Conservation (phyloP, 1,140 invertebrate genomes). For the Drosophila sturtevanti region DNA sequence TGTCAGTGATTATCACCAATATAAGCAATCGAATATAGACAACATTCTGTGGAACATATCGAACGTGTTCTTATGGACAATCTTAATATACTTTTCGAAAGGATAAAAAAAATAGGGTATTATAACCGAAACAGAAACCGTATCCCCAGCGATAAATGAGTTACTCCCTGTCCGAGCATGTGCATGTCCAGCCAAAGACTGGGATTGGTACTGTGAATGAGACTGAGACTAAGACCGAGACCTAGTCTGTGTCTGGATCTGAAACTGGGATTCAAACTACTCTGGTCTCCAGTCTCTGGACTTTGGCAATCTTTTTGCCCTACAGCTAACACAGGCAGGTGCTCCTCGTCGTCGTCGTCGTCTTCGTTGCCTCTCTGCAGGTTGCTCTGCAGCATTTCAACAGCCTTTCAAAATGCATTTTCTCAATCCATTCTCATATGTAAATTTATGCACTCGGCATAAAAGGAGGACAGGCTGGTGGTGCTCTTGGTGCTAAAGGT, state of each 20-base stretch:
- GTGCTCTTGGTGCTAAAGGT: constrained; percentile 12
- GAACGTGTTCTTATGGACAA: too few relatives aligned
- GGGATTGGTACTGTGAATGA: constrained; percentile 20
- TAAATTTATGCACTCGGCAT: constrained; percentile 70
- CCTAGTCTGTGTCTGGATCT: background rate
- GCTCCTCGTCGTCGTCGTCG: constrained; percentile 10
- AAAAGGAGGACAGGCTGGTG: constrained; percentile 12
- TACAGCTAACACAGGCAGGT: constrained; percentile 8
- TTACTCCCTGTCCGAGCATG: constrained; percentile 73
- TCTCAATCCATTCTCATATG: constrained; percentile 71
- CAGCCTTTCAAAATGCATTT: constrained; percentile 76
- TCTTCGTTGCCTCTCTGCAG: constrained; percentile 18
- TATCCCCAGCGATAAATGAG: constrained; percentile 68
- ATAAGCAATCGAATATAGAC: too few relatives aligned
- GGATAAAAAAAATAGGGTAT: background rate
- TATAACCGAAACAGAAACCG: constrained; percentile 37
- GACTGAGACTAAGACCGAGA: background rate
- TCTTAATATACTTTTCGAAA: too few relatives aligned
- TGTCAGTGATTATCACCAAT: background rate
- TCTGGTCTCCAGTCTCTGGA: background rate
- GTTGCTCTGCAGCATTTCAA: constrained; percentile 71
- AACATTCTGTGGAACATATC: too few relatives aligned
- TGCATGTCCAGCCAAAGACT: constrained; percentile 69
- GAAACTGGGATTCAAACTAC: constrained; percentile 5
- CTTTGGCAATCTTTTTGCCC: constrained; percentile 11